Evolutionary conservation across 1,140 invertebrate genomes (phyloP), one percentile per base, ranked within the genome.

Genomic region (Drepana arcuata): DNA sequence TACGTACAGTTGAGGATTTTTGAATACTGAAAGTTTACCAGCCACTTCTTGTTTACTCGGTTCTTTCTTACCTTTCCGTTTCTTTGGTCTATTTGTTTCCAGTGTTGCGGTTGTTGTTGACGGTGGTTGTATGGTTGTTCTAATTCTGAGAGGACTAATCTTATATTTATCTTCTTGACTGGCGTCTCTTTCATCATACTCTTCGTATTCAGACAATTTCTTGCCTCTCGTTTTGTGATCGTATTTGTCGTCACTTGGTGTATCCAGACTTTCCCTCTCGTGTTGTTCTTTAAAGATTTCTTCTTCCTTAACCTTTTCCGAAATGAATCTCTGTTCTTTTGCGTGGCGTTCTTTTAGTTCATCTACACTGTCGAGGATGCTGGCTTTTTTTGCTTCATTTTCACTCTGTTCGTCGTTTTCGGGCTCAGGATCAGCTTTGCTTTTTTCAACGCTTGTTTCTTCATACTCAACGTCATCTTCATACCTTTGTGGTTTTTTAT

Each of bases 261-360:
- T 21, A 4, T 21, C 9, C 18, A 21, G 18, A 21, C 43, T 55
- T 29, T 73, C 65, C 43, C 63, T 63, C 45, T 71, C 69, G 10
- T 49, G 53, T 41, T 78, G 63, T 43, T 79, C 71, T 49, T 58
- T 56, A 13, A 48, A 48, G 12, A 73, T 41, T 55, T 74, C 74
- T 41, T 82, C 74, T 54, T 77, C 67, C 50, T 73, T 82, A 1
- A 60, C 38, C 34, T 63, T 71, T 47, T 78, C 74, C 10, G 60
- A 62, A 51, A 82, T 70, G 7, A 34, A 34, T 43, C 56, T 56
- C 51, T 79, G 74, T 48, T 82, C 74, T 37, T 66, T 30, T 9
- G 58, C 69, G 43, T 82, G 78, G 14, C 72, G 44, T 44, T 58
- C 45, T 63, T 82, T 82, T 23, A 82, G 48, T 32, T 75, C 66